Conservation (phyloP, 2,888 invertebrate species). For the Amblyteles armatorius region DNA sequence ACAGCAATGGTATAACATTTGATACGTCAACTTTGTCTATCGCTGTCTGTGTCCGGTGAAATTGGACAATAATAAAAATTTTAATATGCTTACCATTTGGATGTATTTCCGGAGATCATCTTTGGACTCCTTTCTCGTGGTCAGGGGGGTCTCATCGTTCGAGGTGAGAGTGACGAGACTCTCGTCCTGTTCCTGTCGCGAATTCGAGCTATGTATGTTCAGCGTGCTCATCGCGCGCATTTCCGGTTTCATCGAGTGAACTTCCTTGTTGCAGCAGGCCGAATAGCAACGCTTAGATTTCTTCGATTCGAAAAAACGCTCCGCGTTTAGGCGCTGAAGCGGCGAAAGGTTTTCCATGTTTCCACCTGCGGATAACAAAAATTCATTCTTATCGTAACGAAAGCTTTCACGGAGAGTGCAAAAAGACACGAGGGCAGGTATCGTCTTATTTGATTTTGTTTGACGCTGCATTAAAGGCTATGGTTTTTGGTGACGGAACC, state of each 20-base stretch:
- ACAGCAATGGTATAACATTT: slow-evolving; percentile 28
- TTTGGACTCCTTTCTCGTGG: slow-evolving; percentile 81
- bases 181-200: slow-evolving; percentile 75
- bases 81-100: slow-evolving; percentile 82
- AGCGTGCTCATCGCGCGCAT: slow-evolving; percentile 65
- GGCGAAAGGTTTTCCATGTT: slow-evolving; percentile 77
- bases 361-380: slow-evolving; percentile 74
- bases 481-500: too few relatives aligned
- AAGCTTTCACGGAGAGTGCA: neutral
- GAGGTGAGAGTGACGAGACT: slow-evolving; percentile 76
- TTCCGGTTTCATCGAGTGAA: slow-evolving; percentile 74
- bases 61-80: neutral
- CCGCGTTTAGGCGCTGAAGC: slow-evolving; percentile 76
- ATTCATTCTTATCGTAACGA: neutral
- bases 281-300: slow-evolving; percentile 75
- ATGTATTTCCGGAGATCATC: slow-evolving; percentile 85
- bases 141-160: slow-evolving; percentile 81
- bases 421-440: neutral
- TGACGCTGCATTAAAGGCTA: too few relatives aligned
- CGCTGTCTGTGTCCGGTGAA: neutral
- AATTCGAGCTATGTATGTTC: slow-evolving; percentile 65
- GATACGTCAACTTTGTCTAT: slow-evolving; percentile 1
- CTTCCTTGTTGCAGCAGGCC: slow-evolving; percentile 74
- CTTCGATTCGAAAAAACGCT: slow-evolving; percentile 78
- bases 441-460: too few relatives aligned